Conservation (phyloP, 1,140 invertebrate genomes). For the Colletes gigas region DNA sequence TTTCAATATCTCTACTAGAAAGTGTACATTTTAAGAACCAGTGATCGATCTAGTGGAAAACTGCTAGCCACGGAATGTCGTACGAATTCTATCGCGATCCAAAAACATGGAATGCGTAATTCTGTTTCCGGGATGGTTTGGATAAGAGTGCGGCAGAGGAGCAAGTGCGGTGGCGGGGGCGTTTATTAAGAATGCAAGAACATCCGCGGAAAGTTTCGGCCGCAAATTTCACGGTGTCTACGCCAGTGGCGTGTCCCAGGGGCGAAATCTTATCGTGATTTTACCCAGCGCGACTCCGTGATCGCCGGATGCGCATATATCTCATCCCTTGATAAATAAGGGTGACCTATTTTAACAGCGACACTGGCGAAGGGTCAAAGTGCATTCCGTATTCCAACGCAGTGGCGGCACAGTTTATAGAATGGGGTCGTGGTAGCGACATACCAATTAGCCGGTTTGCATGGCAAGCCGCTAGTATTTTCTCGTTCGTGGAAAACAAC, state of each 20-base stretch:
- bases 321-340: constrained; percentile 62
- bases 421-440: constrained; percentile 64
- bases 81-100: no score
- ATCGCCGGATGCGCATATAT: constrained; percentile 20
- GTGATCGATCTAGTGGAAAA: no score
- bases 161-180: background rate
- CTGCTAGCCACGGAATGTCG: no score
- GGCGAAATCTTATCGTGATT: constrained; percentile 32
- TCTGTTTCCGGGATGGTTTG: background rate
- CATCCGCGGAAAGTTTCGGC: background rate
- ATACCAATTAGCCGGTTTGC: constrained; percentile 73
- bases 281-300: background rate
- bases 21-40: no score
- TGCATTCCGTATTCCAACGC: constrained; percentile 68
- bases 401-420: constrained; percentile 65
- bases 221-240: constrained; percentile 1
- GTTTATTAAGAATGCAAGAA: background rate
- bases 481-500: constrained; percentile 40
- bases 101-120: no score
- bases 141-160: background rate
- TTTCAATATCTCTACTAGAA: no score
- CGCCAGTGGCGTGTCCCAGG: background rate
- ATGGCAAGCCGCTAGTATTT: constrained; percentile 54
- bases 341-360: constrained; percentile 59
- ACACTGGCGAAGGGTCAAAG: constrained; percentile 49